Base-by-base conservation (phyloP, 2,797 vertebrate species). In the Acanthornis magna region DNA sequence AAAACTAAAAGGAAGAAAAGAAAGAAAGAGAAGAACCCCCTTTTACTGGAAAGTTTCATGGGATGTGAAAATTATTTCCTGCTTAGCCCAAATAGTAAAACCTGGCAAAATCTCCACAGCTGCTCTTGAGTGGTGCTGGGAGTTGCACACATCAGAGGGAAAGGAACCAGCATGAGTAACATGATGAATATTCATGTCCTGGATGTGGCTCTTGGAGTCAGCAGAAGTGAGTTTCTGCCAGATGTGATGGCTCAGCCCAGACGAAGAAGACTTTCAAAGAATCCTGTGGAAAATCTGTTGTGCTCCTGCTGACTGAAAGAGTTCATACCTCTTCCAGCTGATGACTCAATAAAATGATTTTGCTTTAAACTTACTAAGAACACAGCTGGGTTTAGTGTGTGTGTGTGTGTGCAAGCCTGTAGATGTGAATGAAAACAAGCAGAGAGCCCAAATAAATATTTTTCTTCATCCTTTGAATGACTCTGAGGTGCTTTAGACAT, bases 121-220 rank as follows among this genome's bases (percentile, higher is more conserved):
- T 85, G 71, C 30, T 92, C 79, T 89, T 78, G 68, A 92, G 81
- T 54, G 72, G 57, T 89, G 76, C 72, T 93, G 38, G 43, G 78
- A 92, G 61, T 91, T 54, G 65, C 92, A 95, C 79, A 85, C 68
- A 91, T 95, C 85, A 89, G 89, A 91, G 73, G 66, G 73, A 96
- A 94, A 88, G 66, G 95, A 96, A 92, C 1, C 43, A 76, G 78
- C 67, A 62, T 93, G 91, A 96, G 86, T 95, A 93, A 96, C 75
- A 60, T 13, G 2, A 94, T 93, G 93, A 97, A 96, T 96, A 96
- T 96, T 95, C 91, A 95, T 92, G 65, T 87, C 88, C 88, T 97
- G 91, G 73, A 92, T 93, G 92, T 95, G 92, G 79, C 57, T 89
- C 91, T 87, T 88, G 94, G 84, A 97, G 72, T 89, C 95, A 96